phyloP scores from a whole-genome alignment of 2,888 invertebrate genomes.

The Troides helena region DNA sequence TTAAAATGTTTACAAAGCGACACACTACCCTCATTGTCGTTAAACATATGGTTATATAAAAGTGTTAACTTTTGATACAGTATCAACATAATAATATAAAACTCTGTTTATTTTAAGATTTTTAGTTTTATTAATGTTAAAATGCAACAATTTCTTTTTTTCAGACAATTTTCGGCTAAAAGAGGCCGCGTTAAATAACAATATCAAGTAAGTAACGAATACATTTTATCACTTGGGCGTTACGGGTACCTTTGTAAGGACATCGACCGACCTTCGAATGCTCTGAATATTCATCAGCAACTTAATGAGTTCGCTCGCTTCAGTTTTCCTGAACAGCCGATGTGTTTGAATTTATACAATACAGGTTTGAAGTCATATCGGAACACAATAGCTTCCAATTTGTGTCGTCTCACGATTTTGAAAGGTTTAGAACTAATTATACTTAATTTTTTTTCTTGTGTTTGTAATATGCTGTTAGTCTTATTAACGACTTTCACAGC shows the following conservation, averaged over 20 bases:
- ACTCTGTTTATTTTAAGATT: not conserved
- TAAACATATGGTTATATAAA: not conserved
- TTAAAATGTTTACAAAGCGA: not conserved
- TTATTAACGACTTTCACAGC: too few relatives aligned
- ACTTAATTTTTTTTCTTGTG: not conserved
- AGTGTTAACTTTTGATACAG: not conserved
- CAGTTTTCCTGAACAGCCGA: constrained; percentile 9
- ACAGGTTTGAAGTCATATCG: constrained; percentile 8
- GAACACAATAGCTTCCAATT: constrained; percentile 14
- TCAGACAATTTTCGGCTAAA: constrained; percentile 7
- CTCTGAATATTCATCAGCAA: constrained; percentile 28
- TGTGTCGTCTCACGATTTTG: constrained; percentile 19
- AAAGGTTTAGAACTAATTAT: not conserved
- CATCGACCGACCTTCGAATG: constrained; percentile 30
- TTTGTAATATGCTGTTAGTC: too few relatives aligned
- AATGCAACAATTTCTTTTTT: not conserved
- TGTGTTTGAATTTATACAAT: constrained; percentile 26
- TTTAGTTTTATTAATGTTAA: not conserved
- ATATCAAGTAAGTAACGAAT: constrained; percentile 23
- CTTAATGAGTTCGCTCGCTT: constrained; percentile 21
- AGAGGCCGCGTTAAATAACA: constrained; percentile 7
- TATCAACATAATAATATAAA: not conserved
- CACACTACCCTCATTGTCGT: not conserved
- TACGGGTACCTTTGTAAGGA: constrained; percentile 18
- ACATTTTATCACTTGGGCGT: constrained; percentile 12